Conservation (phyloP, 2,113 vertebrate genomes). For the Esox niger region DNA sequence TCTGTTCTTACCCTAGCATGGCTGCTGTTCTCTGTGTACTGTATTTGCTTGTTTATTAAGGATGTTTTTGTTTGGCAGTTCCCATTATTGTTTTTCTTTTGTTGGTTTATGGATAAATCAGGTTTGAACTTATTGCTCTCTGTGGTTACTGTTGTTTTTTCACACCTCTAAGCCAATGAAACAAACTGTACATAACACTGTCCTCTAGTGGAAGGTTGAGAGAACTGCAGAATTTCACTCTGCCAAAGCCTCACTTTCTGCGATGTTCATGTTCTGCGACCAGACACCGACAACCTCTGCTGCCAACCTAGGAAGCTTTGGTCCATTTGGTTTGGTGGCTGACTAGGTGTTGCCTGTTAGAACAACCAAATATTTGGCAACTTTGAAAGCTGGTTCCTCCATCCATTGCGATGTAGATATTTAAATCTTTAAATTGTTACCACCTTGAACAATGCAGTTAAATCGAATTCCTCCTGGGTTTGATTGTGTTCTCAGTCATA, state of each 20-base stretch:
- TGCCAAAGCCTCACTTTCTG: neutral
- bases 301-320: no score
- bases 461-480: no score
- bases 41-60: slow-evolving; percentile 31
- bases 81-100: slow-evolving; percentile 43
- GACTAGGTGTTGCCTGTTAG: no score
- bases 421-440: no score
- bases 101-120: slow-evolving; percentile 60
- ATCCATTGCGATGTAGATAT: no score
- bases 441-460: no score
- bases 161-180: neutral
- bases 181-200: neutral
- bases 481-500: no score
- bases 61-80: slow-evolving; percentile 42
- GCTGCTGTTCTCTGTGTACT: neutral
- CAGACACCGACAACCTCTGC: no score
- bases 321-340: no score
- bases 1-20: neutral
- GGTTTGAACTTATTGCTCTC: slow-evolving; percentile 35
- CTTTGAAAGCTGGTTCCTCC: no score
- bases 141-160: neutral
- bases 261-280: neutral
- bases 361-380: no score
- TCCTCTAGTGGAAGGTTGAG: neutral
- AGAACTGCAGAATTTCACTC: neutral